Percentiles rank a stretch among this genome's conserved stretches.
Conservation (phyloP, 2,797 vertebrate species). For the Decapterus maruadsi region DNA sequence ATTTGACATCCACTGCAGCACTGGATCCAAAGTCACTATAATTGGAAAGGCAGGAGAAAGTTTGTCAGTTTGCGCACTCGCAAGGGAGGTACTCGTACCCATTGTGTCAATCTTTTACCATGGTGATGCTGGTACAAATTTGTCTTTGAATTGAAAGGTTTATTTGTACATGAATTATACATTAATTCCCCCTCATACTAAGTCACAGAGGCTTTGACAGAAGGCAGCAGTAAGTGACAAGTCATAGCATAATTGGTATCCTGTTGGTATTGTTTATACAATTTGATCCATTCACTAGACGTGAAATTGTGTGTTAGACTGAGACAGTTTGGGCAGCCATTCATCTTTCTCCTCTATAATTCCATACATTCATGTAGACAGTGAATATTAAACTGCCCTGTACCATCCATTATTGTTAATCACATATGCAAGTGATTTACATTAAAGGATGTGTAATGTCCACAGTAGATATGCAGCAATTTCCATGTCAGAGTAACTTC, state of each 20-base stretch:
- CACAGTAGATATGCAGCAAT: not conserved
- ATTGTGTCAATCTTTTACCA: conserved; percentile 78
- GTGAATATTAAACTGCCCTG: not conserved
- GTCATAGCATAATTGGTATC: conserved; percentile 52
- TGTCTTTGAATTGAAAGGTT: conserved; percentile 67
- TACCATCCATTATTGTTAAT: conserved; percentile 20
- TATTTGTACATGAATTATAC: conserved; percentile 76
- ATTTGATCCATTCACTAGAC: conserved; percentile 37
- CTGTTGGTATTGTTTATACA: conserved; percentile 42
- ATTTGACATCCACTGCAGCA: conserved; percentile 68
- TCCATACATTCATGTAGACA: conserved; percentile 8
- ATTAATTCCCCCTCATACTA: conserved; percentile 52
- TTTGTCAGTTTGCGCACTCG: conserved; percentile 68
- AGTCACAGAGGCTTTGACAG: conserved; percentile 41
- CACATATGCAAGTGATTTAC: conserved; percentile 7
- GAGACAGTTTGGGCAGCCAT: conserved; percentile 24
- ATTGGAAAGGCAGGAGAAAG: conserved; percentile 72
- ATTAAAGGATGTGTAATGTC: conserved; percentile 2
- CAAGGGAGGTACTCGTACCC: conserved; percentile 64
- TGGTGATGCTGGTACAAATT: conserved; percentile 54
- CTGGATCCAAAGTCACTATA: conserved; percentile 81
- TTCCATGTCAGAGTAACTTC: conserved; percentile 47
- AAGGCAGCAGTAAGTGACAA: conserved; percentile 46
- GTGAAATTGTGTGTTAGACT: conserved; percentile 28
- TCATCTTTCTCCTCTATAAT: conserved; percentile 18